Conservation (phyloP, 2,113 vertebrate species). For the Pavo muticus region DNA sequence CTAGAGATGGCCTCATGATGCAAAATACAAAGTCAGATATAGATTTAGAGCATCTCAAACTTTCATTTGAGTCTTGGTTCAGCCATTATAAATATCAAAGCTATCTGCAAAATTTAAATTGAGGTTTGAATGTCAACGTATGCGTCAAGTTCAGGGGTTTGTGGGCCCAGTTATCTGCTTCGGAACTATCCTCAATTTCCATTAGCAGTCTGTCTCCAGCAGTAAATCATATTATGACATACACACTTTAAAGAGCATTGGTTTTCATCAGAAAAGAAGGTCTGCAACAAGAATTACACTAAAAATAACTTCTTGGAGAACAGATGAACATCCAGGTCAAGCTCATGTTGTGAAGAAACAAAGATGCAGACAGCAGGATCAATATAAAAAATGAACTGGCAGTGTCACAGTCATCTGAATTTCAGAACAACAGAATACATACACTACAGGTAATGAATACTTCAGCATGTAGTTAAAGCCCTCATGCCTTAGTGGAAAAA, state of each 20-base stretch:
- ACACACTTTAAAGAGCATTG: not conserved
- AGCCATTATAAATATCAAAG: slow-evolving; percentile 41
- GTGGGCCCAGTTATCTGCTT: not conserved
- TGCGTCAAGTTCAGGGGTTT: not conserved
- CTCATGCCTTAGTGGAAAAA: not conserved
- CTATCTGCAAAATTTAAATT: slow-evolving; percentile 47
- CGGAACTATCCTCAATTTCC: not conserved
- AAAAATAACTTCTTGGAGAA: not conserved
- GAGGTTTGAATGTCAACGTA: slow-evolving; percentile 44
- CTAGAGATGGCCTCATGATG: not conserved
- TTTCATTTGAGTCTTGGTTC: slow-evolving; percentile 1
- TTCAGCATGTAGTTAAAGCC: not conserved
- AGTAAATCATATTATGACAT: not conserved
- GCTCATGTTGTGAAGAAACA: not conserved
- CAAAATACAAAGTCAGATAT: not conserved
- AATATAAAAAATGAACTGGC: not conserved
- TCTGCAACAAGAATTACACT: not conserved
- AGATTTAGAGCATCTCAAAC: not conserved
- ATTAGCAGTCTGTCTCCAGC: not conserved
- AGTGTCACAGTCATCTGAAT: not conserved
- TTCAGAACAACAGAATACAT: not conserved
- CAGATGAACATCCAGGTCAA: not conserved
- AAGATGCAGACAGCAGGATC: not conserved
- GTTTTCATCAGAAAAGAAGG: not conserved
- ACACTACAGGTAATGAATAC: not conserved